These are phyloP conservation scores for Drosophila mulleri DNA, from an alignment of 2,888 invertebrate genomes.

Conservation along the genomic window DNA sequence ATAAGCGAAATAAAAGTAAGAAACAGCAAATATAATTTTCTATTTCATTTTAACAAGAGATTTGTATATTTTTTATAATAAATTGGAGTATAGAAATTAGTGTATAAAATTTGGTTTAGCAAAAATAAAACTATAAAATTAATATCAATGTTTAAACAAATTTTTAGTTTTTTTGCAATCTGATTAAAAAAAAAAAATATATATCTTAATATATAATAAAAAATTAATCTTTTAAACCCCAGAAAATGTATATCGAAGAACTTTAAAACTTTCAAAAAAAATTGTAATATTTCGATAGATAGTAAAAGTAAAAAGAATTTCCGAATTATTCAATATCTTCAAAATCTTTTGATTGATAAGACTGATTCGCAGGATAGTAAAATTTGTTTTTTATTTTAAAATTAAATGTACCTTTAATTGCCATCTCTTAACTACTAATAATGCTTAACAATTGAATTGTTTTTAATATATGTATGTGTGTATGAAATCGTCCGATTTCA, in stretches of 20 bases:
- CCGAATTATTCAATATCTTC: background rate
- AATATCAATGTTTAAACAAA: background rate
- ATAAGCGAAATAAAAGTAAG: background rate
- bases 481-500: constrained; percentile 28
- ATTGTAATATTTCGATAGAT: background rate
- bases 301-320: background rate
- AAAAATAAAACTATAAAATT: background rate
- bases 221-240: background rate
- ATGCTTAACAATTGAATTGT: constrained; percentile 81
- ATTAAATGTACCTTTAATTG: constrained; percentile 78
- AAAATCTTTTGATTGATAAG: constrained; percentile 1
- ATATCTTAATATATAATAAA: background rate
- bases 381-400: constrained; percentile 72
- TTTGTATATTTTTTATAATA: background rate
- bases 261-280: background rate
- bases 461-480: constrained; percentile 51
- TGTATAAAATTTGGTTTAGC: background rate
- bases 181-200: background rate
- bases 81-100: background rate
- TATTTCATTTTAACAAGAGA: background rate
- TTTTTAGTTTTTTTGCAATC: background rate
- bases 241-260: background rate
- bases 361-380: constrained; percentile 46
- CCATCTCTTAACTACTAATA: constrained; percentile 74
- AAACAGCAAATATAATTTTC: background rate